Base-by-base conservation (phyloP, 2,888 invertebrate species). In the Ceratothoa steindachneri region DNA sequence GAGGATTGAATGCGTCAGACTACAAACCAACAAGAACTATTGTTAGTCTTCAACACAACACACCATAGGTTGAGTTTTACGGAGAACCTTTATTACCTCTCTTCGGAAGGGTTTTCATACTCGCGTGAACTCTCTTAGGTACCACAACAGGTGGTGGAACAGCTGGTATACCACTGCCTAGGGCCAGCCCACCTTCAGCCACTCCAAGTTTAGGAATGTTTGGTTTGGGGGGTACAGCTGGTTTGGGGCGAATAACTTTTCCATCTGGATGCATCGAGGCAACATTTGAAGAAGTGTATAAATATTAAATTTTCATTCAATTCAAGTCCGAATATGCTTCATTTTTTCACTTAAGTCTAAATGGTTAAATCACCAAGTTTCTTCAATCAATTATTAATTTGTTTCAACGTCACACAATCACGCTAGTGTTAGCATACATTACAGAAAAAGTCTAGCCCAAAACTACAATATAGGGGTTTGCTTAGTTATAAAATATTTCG, bases 71-170 rank as follows among this genome's bases (percentile, higher is more conserved):
- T n/a, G n/a, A n/a, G n/a, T n/a, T n/a, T n/a, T n/a, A n/a, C n/a
- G n/a, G n/a, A n/a, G n/a, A n/a, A 55, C 30, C n/a, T n/a, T 30
- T 30, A 73, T 75, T 72, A 71, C 77, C 73, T 75, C 78, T 71
- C 31, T 70, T 51, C 27, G 78, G 78, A 31, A 78, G 72, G 19
- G 69, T 71, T 71, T 71, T 78, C 71, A 78, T 75, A 66, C 73
- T 78, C 28, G 78, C 78, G 30, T 78, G 78, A 29, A 78, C 78
- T 68, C 75, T 71, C 73, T 73, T 71, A n/a, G 78, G 78, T 28
- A 71, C 72, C 24, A 71, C 78, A 4, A 72, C 70, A 24, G 74
- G 73, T 67, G 73, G 51, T 53, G 51, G 52, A 9, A 60, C 60
- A 22, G 22, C 52, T 19, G 30, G n/a, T 22, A 52, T 19, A 9